These are phyloP conservation scores for Coreoperca whiteheadi DNA, from an alignment of 2,113 vertebrate species.

Conservation along the genomic window DNA sequence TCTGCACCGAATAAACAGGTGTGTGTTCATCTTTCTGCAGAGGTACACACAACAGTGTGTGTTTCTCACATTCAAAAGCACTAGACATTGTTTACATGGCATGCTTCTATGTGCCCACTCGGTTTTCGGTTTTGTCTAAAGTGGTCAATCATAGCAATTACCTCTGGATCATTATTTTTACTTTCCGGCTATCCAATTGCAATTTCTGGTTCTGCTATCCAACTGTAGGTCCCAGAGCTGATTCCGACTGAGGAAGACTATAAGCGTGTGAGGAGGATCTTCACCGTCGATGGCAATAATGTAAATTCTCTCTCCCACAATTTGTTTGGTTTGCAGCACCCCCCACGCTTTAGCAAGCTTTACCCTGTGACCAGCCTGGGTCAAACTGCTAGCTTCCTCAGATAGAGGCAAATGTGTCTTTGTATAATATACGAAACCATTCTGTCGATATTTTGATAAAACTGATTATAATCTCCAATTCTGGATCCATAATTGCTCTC, in stretches of 20 bases:
- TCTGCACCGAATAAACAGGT: slow-evolving; percentile 70
- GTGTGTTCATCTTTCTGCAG: slow-evolving; percentile 56
- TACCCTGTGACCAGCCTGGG: slow-evolving; percentile 3
- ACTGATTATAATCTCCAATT: not conserved
- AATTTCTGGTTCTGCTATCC: slow-evolving; percentile 74
- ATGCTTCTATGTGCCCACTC: not conserved
- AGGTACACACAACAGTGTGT: slow-evolving; percentile 35
- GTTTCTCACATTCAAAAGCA: slow-evolving; percentile 20
- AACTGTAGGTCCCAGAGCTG: slow-evolving; percentile 84
- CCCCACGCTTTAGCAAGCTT: slow-evolving; percentile 12
- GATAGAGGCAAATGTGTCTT: slow-evolving; percentile 1
- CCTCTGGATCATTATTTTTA: slow-evolving; percentile 1
- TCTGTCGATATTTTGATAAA: not conserved
- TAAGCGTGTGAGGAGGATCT: slow-evolving; percentile 91
- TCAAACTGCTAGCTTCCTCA: slow-evolving; percentile 16
- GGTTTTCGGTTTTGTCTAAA: slow-evolving; percentile 33
- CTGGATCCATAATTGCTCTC: not conserved
- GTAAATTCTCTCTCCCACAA: slow-evolving; percentile 80
- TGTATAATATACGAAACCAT: too few species aligned
- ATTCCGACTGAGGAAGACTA: slow-evolving; percentile 88
- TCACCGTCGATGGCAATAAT: slow-evolving; percentile 79
- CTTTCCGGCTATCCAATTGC: slow-evolving; percentile 22
- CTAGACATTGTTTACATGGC: not conserved
- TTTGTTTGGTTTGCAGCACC: slow-evolving; percentile 53
- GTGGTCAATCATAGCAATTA: not conserved